Conservation (phyloP, 2,888 invertebrate genomes). For the Polietes domitor region DNA sequence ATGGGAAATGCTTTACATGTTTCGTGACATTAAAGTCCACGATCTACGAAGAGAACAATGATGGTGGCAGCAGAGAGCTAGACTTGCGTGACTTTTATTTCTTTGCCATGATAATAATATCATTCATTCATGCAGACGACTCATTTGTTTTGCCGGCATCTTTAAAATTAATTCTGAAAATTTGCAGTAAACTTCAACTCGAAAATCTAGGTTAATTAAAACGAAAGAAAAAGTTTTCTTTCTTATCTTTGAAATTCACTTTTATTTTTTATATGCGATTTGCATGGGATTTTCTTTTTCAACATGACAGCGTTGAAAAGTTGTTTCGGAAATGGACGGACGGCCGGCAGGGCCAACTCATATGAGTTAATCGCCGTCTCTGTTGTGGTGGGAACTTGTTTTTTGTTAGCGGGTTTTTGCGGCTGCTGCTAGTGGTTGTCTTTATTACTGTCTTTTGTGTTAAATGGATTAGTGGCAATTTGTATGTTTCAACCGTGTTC, state of each 20-base stretch:
- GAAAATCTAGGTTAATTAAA: slow-evolving; percentile 36
- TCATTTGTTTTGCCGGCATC: too few relatives aligned
- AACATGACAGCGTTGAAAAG: background rate
- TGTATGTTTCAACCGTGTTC: background rate
- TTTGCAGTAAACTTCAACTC: background rate
- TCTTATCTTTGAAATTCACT: slow-evolving; percentile 49
- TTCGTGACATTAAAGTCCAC: background rate
- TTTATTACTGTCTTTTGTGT: background rate
- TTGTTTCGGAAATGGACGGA: background rate
- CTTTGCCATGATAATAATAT: too few relatives aligned
- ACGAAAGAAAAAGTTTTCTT: slow-evolving; percentile 39
- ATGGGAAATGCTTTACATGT: background rate
- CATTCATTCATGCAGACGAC: too few relatives aligned
- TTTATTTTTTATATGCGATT: slow-evolving; percentile 25
- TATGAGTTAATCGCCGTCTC: background rate
- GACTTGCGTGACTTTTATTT: too few relatives aligned
- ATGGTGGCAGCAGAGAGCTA: too few relatives aligned
- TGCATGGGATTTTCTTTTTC: background rate
- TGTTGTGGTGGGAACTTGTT: slow-evolving; percentile 5
- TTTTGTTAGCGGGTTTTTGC: background rate
- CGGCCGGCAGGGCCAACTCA: too few relatives aligned
- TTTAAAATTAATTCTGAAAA: too few relatives aligned
- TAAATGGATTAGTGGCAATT: slow-evolving; percentile 1
- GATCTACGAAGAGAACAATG: background rate
- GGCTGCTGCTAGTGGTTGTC: background rate